phyloP scores from a whole-genome alignment of 2,888 invertebrate species.

The Stegophylla sp. region DNA sequence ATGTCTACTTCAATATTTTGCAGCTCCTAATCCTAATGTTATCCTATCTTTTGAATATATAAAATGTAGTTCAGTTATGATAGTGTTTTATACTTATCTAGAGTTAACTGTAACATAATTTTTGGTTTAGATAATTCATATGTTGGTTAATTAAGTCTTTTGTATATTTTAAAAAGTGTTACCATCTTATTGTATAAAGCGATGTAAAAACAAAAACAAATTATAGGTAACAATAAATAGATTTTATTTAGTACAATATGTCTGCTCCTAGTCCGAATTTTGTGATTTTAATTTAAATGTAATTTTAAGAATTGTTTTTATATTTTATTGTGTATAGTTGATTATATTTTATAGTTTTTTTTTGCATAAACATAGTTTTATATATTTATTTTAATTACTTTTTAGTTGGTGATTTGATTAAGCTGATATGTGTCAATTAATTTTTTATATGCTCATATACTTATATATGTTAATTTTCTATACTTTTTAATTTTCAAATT shows the following conservation, averaged over 20 bases:
- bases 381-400: neutral
- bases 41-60: conserved; percentile 17
- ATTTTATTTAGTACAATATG: conserved; percentile 49
- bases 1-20: neutral
- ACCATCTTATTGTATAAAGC: conserved; percentile 39
- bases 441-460: conserved; percentile 18
- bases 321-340: neutral
- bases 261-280: conserved; percentile 58
- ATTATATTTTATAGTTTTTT: conserved; percentile 17
- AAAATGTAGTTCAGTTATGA: neutral
- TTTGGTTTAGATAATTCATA: neutral
- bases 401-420: conserved; percentile 5
- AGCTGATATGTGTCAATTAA: conserved; percentile 39
- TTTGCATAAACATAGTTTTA: conserved; percentile 16
- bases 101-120: neutral
- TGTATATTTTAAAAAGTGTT: conserved; percentile 33
- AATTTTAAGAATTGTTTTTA: conserved; percentile 17
- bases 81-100: neutral
- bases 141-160: neutral
- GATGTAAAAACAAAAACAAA: conserved; percentile 25
- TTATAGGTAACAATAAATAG: conserved; percentile 30
- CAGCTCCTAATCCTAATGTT: neutral
- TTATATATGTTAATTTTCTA: neutral
- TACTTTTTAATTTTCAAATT: neutral
- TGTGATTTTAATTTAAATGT: conserved; percentile 54